phyloP scores from a whole-genome alignment of 2,797 vertebrate species.

The Sebastolobus alascanus region DNA sequence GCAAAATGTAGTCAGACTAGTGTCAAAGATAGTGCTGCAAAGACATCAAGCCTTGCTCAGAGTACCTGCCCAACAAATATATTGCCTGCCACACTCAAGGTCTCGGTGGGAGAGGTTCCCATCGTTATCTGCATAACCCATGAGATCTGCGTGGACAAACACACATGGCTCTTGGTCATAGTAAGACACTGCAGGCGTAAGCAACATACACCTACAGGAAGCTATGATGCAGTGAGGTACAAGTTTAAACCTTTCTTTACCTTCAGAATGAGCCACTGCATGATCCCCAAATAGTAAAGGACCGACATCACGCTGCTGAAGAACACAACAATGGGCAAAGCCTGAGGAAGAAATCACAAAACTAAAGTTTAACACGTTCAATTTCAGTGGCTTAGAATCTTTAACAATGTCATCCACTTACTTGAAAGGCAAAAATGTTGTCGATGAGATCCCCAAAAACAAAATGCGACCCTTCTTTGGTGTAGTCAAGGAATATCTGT shows the following conservation, averaged over 20 bases:
- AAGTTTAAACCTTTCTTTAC: constrained; percentile 74
- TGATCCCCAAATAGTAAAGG: constrained; percentile 92
- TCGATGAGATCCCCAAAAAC: constrained; percentile 90
- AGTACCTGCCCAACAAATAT: constrained; percentile 97
- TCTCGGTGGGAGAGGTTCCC: constrained; percentile 93
- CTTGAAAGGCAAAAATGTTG: constrained; percentile 94
- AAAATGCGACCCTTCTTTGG: constrained; percentile 89
- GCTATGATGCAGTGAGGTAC: neutral
- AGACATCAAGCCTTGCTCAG: neutral
- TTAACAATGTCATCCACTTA: constrained; percentile 71
- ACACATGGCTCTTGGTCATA: constrained; percentile 54
- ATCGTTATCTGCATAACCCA: constrained; percentile 95
- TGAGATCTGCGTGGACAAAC: constrained; percentile 88
- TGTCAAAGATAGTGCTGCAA: neutral
- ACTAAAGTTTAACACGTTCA: neutral
- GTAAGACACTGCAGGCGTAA: neutral
- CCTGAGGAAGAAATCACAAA: constrained; percentile 74
- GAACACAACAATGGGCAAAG: constrained; percentile 94
- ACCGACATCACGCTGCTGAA: constrained; percentile 97
- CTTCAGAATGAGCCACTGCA: constrained; percentile 98
- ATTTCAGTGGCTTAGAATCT: neutral
- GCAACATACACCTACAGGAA: constrained; percentile 1
- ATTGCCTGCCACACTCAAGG: constrained; percentile 95
- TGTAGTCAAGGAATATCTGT: constrained; percentile 93
- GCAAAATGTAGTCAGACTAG: neutral